Percentiles rank a stretch among this genome's conserved stretches.
Conservation (phyloP, 2,888 invertebrate genomes). For the Synergus japonicus region DNA sequence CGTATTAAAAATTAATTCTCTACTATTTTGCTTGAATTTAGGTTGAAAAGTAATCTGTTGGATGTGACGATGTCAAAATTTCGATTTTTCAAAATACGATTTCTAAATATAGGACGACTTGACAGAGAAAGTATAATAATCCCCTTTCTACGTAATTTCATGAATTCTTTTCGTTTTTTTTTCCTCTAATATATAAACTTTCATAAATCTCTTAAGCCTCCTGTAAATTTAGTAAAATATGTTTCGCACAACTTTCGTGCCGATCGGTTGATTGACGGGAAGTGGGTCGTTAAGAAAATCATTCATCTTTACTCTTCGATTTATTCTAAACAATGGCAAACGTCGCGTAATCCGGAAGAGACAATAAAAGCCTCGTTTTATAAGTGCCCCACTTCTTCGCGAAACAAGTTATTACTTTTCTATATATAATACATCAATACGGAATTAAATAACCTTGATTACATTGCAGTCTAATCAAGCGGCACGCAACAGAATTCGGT, state of each 20-base stretch:
- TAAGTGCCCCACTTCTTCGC: not conserved
- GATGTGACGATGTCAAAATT: too few species aligned
- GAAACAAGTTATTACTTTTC: too few species aligned
- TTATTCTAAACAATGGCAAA: conserved; percentile 7
- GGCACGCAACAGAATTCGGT: too few species aligned
- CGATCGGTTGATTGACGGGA: conserved; percentile 20
- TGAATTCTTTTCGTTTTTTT: conserved; percentile 18
- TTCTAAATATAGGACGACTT: not conserved
- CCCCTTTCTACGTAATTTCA: conserved; percentile 13
- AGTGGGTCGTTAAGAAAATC: conserved; percentile 26
- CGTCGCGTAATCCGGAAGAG: not conserved
- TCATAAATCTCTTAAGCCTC: conserved; percentile 28
- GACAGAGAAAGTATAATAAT: conserved; percentile 13
- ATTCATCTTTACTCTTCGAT: conserved; percentile 8
- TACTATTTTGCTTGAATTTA: too few species aligned
- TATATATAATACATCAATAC: too few species aligned
- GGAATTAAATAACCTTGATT: too few species aligned
- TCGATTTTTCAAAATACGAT: not conserved
- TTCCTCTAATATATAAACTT: not conserved
- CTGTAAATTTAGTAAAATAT: not conserved
- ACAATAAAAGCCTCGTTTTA: not conserved
- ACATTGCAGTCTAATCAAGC: too few species aligned
- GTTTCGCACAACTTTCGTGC: conserved; percentile 22
- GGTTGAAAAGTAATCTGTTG: too few species aligned
- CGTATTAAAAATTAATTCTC: too few species aligned